Base-by-base conservation (phyloP, 2,113 vertebrate genomes). In the Rhinopomastus cyanomelas region DNA sequence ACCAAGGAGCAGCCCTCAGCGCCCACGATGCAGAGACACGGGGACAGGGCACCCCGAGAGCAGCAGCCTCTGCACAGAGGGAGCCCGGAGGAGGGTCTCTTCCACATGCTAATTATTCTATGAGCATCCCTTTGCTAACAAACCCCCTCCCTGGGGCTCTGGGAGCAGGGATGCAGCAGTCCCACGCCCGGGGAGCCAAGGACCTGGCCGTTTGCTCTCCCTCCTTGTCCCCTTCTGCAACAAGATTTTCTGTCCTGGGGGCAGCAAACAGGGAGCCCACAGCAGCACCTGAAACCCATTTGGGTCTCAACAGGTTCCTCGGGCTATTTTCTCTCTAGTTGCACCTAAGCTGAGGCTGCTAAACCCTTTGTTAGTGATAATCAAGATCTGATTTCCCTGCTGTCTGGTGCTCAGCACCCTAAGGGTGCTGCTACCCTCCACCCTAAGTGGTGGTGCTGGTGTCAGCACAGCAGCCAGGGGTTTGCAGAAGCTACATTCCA, bases 121-220 rank as follows among this genome's bases (percentile, higher is more conserved):
- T 30, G 21, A 37, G n/a, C 48, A 9, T 16, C 23, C 0, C 69
- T 39, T 10, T 15, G 18, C 32, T 56, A 29, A 12, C 20, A 9
- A 39, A 29, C 23, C 20, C 16, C 13, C 34, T 52, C 51, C 39
- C 14, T 1, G 32, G n/a, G 21, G 3, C 17, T 26, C 26, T 34
- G 8, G 27, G 19, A 9, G 3, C 0, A 19, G 49, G 56, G 39
- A 27, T 22, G 5, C 46, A 10, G 18, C 21, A 6, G 42, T 12
- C 2, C 1, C 0, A 23, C 6, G 8, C 3, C n/a, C 10, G 6
- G 42, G 51, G 42, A 10, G 16, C 27, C 42, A 16, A 23, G 48
- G 7, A 14, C 48, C 55, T 19, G 27, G 22, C n/a, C 1, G 1
- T 21, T 26, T 11, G 9, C 48, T 10, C 32, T 36, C 57, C 8